Evolutionary conservation across 2,888 invertebrate genomes (phyloP).

Genomic region (Spicauda simplicius): DNA sequence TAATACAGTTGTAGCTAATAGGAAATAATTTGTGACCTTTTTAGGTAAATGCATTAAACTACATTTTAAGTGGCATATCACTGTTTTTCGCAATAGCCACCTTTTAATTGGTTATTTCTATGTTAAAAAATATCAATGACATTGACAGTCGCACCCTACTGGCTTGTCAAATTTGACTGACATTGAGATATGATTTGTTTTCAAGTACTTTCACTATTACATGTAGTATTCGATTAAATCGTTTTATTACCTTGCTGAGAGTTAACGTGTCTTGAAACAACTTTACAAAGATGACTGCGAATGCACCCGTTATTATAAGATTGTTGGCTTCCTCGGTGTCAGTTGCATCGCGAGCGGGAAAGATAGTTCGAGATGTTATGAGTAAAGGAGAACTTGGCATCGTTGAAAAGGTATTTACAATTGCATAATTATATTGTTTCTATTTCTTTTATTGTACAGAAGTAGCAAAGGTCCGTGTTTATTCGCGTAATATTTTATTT

Average conservation of each 20-base stretch:
- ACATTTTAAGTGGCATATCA: too few species aligned
- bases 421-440: constrained; percentile 24
- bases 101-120: background rate
- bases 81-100: background rate
- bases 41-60: too few species aligned
- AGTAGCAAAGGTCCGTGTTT: too few species aligned
- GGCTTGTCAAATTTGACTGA: background rate
- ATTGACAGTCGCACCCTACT: background rate
- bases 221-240: background rate
- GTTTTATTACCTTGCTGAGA: background rate
- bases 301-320: constrained; percentile 87
- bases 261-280: background rate
- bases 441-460: background rate
- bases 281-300: constrained; percentile 83
- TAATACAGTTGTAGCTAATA: too few species aligned
- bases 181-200: background rate
- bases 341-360: constrained; percentile 93
- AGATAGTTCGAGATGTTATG: constrained; percentile 96
- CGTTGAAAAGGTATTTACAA: constrained; percentile 90
- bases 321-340: constrained; percentile 91
- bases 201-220: background rate
- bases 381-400: constrained; percentile 95
- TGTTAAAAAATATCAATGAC: background rate
- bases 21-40: too few species aligned
- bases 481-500: too few species aligned